Evolutionary conservation across 2,888 invertebrate genomes (phyloP), one percentile per base, ranked within the genome.

Genomic region (Lycophotia porphyrea): DNA sequence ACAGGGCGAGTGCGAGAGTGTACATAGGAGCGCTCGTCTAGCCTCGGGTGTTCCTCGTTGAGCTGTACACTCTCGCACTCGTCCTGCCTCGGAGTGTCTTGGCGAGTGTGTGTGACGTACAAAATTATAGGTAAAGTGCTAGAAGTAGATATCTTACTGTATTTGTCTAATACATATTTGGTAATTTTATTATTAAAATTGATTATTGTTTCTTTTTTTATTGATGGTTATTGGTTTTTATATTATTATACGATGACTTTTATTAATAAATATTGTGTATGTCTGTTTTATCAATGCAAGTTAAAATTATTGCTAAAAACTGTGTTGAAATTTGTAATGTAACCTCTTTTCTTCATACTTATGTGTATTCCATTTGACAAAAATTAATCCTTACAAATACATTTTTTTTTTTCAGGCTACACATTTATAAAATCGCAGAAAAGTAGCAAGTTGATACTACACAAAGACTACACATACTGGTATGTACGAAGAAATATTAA

Each of bases 381-480:
- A 44, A 21, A 44, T 0, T 31, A n/a, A n/a, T 60, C 27, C 11
- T 18, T 11, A 52, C 9, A 63, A 36, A 39, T 11, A 15, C 39
- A 39, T 0, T 0, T 4, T 21, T 27, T 52, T 58, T 13, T 82
- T 82, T 58, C 69, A 82, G 82, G 21, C 0, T 73, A 47, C 44
- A 47, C 52, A 1, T 79, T 79, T n/a, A 70, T 82, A 21, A 82
- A 52, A 39, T 72, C 83, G 0, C 47, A 69, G 13, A 68, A 72
- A 15, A 65, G 69, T 4, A 72, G 42, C 3, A 65, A 72, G 18
- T 39, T 82, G 34, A 75, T 82, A 52, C 71, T 82, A 1, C 70
- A 78, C n/a, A 82, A 71, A 24, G 60, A 68, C 0, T 82, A 82
- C 42, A 82, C 74, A 0, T 82, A 81, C 31, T 81, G 67, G 64